phyloP scores from a whole-genome alignment of 2,888 invertebrate species.

The Caenorhabditis sulstoni region DNA sequence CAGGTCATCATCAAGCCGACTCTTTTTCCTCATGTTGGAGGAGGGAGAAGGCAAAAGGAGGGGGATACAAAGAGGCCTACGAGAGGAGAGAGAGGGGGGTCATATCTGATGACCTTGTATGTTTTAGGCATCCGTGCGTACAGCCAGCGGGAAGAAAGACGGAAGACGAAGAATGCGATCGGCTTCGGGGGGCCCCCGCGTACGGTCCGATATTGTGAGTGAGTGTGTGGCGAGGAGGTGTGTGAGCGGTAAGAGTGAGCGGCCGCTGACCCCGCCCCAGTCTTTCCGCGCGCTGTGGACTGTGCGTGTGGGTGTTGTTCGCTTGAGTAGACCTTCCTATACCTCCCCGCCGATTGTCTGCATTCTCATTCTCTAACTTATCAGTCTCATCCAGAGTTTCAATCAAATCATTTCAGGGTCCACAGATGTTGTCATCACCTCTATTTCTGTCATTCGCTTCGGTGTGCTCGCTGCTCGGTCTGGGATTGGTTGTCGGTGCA shows the following conservation, averaged over 20 bases:
- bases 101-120: conserved; percentile 66
- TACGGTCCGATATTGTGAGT: conserved; percentile 52
- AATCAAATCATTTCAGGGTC: conserved; percentile 4
- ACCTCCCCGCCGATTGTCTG: conserved; percentile 30
- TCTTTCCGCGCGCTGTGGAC: conserved; percentile 57
- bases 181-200: conserved; percentile 17
- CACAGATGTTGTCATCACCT: conserved; percentile 83
- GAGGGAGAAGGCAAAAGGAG: not conserved
- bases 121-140: conserved; percentile 60
- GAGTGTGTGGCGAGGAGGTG: conserved; percentile 26
- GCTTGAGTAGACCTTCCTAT: conserved; percentile 59
- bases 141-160: conserved; percentile 22
- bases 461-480: conserved; percentile 94
- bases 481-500: conserved; percentile 93
- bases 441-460: conserved; percentile 95
- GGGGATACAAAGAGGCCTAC: conserved; percentile 14
- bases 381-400: conserved; percentile 21
- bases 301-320: conserved; percentile 58
- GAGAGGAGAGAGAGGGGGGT: conserved; percentile 37
- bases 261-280: conserved; percentile 56
- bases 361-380: conserved; percentile 28
- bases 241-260: conserved; percentile 42
- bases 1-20: conserved; percentile 50
- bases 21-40: conserved; percentile 8
- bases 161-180: conserved; percentile 56